Percentiles rank a stretch among this genome's conserved stretches.
Conservation (phyloP, 2,113 vertebrate genomes). For the Centrocercus urophasianus region DNA sequence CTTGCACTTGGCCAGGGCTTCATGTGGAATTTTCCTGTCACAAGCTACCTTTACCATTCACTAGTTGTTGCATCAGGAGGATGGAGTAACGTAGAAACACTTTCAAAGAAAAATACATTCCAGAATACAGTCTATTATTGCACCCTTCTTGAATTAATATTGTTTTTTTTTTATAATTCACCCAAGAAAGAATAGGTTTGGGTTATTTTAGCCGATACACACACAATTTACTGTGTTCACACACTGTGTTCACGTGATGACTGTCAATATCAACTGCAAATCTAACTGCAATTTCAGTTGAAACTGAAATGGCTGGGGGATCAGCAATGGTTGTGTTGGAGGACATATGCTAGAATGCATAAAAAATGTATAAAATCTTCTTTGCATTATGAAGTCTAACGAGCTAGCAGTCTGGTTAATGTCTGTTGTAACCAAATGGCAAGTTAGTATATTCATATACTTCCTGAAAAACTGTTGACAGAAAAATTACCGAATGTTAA, state of each 20-base stretch:
- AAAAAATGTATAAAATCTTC: too few relatives aligned
- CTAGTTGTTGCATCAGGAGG: background rate
- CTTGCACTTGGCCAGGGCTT: background rate
- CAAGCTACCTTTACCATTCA: background rate
- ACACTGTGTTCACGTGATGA: too few relatives aligned
- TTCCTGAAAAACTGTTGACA: too few relatives aligned
- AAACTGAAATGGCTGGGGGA: background rate
- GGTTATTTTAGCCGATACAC: background rate
- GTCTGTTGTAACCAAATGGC: background rate
- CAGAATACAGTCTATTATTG: background rate
- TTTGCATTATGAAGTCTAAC: too few relatives aligned
- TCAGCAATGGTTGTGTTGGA: background rate
- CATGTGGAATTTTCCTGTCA: background rate
- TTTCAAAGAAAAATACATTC: background rate
- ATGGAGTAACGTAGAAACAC: background rate
- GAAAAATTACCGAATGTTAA: too few relatives aligned
- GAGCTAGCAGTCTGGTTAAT: background rate
- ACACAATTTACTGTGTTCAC: too few relatives aligned
- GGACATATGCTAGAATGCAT: accelerated
- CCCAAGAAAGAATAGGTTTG: background rate
- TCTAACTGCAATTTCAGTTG: too few relatives aligned
- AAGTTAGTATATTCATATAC: too few relatives aligned
- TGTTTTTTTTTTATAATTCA: background rate
- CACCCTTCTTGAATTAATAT: background rate
- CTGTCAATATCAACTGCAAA: too few relatives aligned